Evolutionary conservation across 2,113 vertebrate species (phyloP), one percentile per base, ranked within the genome.

Genomic region (Pterophyllum scalare): DNA sequence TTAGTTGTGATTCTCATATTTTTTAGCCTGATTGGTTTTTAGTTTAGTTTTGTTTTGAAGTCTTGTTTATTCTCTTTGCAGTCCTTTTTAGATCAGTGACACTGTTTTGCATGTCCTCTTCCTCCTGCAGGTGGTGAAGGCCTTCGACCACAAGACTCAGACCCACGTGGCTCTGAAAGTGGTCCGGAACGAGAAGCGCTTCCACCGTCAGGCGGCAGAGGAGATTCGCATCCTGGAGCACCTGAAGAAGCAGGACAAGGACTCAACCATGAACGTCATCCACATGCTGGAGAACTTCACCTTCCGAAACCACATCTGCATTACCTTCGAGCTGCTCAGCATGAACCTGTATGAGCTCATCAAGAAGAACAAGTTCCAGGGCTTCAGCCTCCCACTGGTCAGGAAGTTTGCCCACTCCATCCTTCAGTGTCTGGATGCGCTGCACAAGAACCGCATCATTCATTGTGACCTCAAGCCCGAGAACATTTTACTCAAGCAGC

Each of bases 391-490:
- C 91, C 98, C 97, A 81, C 94, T 99, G 94, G 98, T 99, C 89
- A 97, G 98, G 87, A 99, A 99, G 95, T 99, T 99, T 76, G 98
- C 98, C 83, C 98, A 99, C 96, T 99, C 98, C 5, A 99, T 99
- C 89, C 94, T 99, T 38, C 98, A 99, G 96, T 99, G 98, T 95
- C 96, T 99, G 95, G 98, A 99, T 89, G 96, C 96, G 65, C 95
- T 99, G 95, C 98, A 99, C 96, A 98, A 97, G 91, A 99, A 98
- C 95, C 97, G 97, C 94, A 99, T 99, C 92, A 99, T 99, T 94
- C 98, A 99, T 97, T 99, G 98, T 95, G 98, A 99, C 96, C 97
- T 99, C 92, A 99, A 99, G 91, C 98, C 98, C 0, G 98, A 99
- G 95, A 99, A 99, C 95, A 99, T 99, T 93, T 92, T 99, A 46